Conservation (phyloP, 35 echinoderm and acorn worm species). For the Stichopus chloronotus region DNA sequence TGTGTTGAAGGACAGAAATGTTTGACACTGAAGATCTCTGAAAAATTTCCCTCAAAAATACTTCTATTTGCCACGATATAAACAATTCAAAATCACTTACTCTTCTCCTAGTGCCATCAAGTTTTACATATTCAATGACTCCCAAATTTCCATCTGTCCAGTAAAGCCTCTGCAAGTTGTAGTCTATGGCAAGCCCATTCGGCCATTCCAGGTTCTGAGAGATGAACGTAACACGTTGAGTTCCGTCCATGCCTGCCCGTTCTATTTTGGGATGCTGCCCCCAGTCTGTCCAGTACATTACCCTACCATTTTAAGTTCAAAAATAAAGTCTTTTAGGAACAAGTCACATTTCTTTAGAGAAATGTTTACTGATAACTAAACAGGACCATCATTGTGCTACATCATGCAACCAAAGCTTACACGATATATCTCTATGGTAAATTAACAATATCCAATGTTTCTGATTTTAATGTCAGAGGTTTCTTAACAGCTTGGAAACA, state of each 20-base stretch:
- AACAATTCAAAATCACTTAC: conserved; percentile 38
- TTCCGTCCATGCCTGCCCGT: conserved; percentile 86
- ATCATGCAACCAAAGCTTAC: no score
- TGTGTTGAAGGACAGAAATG: no score
- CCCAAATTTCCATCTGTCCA: conserved; percentile 88
- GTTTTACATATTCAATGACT: conserved; percentile 70
- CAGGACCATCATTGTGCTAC: no score
- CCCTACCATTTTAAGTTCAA: conserved; percentile 30
- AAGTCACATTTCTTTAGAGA: no score
- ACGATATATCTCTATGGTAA: no score
- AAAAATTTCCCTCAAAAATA: no score
- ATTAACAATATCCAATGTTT: no score
- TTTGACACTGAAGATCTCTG: no score
- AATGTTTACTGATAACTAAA: no score
- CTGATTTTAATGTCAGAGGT: no score
- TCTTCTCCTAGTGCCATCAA: conserved; percentile 72
- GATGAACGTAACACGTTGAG: conserved; percentile 52
- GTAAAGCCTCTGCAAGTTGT: conserved; percentile 63
- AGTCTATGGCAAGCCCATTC: conserved; percentile 89
- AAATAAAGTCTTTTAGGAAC: not conserved
- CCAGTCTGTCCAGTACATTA: conserved; percentile 99
- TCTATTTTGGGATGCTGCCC: conserved; percentile 86
- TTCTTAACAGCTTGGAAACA: no score
- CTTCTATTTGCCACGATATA: no score
- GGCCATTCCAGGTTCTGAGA: conserved; percentile 79